Percentiles rank a stretch among this genome's conserved stretches.
These are phyloP conservation scores for Corella eumyota DNA, from an alignment of 23 tunicate genomes.

Conservation along the genomic window DNA sequence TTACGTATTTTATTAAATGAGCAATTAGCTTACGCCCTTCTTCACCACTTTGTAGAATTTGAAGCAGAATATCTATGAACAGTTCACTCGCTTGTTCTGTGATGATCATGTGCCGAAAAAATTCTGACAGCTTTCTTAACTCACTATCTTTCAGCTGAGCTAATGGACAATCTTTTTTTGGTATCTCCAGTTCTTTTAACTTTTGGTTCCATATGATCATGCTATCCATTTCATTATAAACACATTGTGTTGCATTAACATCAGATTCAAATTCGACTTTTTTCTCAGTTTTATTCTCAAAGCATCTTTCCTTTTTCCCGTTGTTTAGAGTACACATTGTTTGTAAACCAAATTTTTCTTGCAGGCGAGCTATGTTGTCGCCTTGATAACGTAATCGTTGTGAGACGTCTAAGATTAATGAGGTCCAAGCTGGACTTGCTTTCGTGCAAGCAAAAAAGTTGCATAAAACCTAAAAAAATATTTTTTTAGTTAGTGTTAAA, in stretches of 20 bases:
- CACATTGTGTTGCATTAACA: neutral
- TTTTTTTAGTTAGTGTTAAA: neutral
- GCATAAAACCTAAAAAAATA: conserved; percentile 30
- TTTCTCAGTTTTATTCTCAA: neutral
- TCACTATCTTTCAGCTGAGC: conserved; percentile 14
- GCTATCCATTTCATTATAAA: conserved; percentile 31
- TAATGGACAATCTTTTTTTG: conserved; percentile 32
- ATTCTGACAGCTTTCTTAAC: conserved; percentile 30
- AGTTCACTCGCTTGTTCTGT: conserved; percentile 36
- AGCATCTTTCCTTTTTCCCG: neutral
- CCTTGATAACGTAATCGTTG: conserved; percentile 60
- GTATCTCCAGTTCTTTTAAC: conserved; percentile 19
- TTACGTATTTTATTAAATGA: conserved; percentile 31
- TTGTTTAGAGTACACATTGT: neutral
- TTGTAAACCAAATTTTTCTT: conserved; percentile 27
- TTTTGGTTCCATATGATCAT: conserved; percentile 32
- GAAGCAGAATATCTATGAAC: conserved; percentile 61
- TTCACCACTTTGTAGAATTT: conserved; percentile 8
- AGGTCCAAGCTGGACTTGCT: conserved; percentile 40
- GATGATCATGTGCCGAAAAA: conserved; percentile 45
- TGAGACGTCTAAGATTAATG: conserved; percentile 44
- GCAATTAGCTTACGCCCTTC: conserved; percentile 22
- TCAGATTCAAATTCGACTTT: neutral
- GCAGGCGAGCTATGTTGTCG: conserved; percentile 32
- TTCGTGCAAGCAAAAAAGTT: conserved; percentile 27